Conservation (phyloP, 2,888 invertebrate genomes). For the Eurytoma californica region DNA sequence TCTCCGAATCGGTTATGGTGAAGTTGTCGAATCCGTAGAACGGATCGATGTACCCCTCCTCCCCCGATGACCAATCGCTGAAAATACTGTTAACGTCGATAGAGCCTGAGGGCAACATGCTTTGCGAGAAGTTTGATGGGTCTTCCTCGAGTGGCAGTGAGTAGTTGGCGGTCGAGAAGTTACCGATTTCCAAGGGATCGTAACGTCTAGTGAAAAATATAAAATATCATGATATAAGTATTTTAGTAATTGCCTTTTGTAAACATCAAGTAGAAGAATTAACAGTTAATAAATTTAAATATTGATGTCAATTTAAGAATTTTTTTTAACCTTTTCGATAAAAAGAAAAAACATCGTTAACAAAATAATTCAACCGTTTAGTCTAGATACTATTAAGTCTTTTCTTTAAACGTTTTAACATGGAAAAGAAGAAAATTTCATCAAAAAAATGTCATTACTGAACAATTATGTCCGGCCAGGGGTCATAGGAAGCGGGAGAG, state of each 20-base stretch:
- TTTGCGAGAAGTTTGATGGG: background rate
- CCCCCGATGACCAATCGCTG: constrained; percentile 26
- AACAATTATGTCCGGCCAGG: background rate
- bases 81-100: constrained; percentile 38
- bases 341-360: too few species aligned
- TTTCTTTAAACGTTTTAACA: too few species aligned
- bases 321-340: too few species aligned
- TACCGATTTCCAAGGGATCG: background rate
- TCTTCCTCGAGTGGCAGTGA: constrained; percentile 3
- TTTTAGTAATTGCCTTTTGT: too few species aligned
- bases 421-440: background rate
- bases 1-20: background rate
- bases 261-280: too few species aligned
- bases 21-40: background rate
- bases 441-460: constrained; percentile 2
- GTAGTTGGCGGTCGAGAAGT: constrained; percentile 12
- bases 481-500: background rate
- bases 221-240: background rate
- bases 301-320: too few species aligned
- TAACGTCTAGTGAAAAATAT: background rate
- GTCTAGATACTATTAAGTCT: too few species aligned
- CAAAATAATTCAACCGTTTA: too few species aligned
- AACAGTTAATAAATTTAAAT: too few species aligned
- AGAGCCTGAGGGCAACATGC: background rate
- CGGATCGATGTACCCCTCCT: background rate